Base-by-base conservation (phyloP, 2,888 invertebrate species). In the Cantharis rufa region DNA sequence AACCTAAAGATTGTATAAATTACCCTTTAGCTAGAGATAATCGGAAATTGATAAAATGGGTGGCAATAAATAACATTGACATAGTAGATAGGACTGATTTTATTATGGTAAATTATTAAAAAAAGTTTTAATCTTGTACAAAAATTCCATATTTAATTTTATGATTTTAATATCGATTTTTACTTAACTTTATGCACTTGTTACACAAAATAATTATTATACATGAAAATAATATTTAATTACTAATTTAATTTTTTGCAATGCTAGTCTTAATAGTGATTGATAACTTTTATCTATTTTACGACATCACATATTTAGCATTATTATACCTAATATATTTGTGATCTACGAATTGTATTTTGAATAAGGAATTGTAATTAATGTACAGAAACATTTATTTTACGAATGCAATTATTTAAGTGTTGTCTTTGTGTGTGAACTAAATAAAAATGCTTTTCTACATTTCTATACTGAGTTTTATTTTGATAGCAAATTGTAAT, bases 311-410 rank as follows among this genome's bases (percentile, higher is more conserved):
- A 48, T 13, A 48, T 48, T 48, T 48, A 48, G 48, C 48, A 48
- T 48, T 48, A 48, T 48, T n/a, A 48, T 48, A 48, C 9, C 9
- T 48, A 48, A 48, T 75, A 75, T 77, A 79, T 76, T 80, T 81
- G 81, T 81, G 81, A 81, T 81, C 85, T 82, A 84, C 84, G 84
- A 84, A 85, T 83, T 84, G 86, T 87, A 86, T 87, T 87, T 86
- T 86, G 82, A 81, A 86, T 85, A 86, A 84, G 84, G 83, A 84
- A 86, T 85, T 86, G 86, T 85, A 86, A 87, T 86, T 86, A 85
- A 81, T 87, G 87, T 87, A 87, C 86, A 87, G 85, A 85, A 84
- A 83, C 81, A 81, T 78, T 86, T 86, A 86, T 87, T 88, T 87
- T 87, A 86, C 87, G 86, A 87, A 87, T 86, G 87, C 87, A 85